These are phyloP conservation scores for Malaclemys terrapin DNA, from an alignment of 2,113 vertebrate genomes.

Conservation along the genomic window DNA sequence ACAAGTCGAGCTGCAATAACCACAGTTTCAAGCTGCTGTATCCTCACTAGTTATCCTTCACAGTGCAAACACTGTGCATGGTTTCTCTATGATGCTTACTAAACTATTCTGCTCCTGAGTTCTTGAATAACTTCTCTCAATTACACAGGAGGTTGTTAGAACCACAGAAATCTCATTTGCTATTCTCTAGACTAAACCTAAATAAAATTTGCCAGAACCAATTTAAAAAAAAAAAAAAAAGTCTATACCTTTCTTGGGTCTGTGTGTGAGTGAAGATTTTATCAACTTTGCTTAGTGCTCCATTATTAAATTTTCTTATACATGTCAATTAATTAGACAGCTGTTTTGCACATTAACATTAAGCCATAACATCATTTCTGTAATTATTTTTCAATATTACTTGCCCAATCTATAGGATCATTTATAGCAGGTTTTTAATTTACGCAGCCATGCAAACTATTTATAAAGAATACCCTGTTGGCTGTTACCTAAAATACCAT, in stretches of 20 bases:
- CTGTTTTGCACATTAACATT: conserved; percentile 50
- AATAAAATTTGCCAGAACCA: conserved; percentile 11
- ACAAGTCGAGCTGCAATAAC: background rate
- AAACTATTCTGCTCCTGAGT: background rate
- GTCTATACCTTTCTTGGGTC: conserved; percentile 2
- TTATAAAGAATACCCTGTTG: background rate
- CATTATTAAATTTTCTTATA: conserved; percentile 20
- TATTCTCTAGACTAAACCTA: background rate
- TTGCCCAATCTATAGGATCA: background rate
- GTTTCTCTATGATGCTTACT: background rate
- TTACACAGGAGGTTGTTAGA: background rate
- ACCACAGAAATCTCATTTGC: conserved; percentile 3
- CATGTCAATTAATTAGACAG: background rate
- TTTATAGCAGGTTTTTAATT: background rate
- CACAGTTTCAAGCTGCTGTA: background rate
- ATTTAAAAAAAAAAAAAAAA: background rate
- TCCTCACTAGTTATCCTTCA: background rate
- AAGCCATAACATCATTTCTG: conserved; percentile 47
- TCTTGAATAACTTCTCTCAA: background rate
- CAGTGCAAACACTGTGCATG: rapidly evolving
- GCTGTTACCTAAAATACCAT: background rate
- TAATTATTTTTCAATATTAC: background rate
- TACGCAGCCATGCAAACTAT: background rate
- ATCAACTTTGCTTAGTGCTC: conserved; percentile 29
- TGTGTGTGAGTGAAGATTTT: background rate